Evolutionary conservation across 2,888 invertebrate genomes (phyloP).

Genomic region (Hydroisotoma schaefferi): DNA sequence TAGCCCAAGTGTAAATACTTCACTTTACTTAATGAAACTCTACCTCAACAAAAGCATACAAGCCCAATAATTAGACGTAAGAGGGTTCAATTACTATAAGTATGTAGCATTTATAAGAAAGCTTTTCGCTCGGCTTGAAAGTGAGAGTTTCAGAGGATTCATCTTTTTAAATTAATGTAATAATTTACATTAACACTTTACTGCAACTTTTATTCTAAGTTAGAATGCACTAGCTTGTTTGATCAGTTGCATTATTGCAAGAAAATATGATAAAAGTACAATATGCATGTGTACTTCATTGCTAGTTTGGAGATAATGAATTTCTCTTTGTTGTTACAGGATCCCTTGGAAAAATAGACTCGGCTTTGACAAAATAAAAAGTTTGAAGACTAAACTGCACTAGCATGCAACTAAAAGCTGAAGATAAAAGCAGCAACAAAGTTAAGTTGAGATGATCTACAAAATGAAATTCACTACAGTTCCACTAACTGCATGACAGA

Average conservation of each 20-base stretch:
- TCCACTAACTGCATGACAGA: no score
- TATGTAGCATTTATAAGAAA: conserved; percentile 3
- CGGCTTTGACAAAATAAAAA: no score
- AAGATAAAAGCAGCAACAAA: no score
- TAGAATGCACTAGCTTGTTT: neutral
- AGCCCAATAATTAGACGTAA: no score
- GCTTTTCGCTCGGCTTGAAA: conserved; percentile 2
- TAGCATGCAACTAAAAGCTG: no score
- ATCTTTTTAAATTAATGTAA: neutral
- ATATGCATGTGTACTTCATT: neutral
- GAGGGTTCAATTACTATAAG: neutral
- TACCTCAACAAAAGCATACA: no score
- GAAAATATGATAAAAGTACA: neutral
- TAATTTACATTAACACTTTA: neutral
- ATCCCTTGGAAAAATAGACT: no score
- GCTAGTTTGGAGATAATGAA: neutral
- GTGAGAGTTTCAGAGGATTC: neutral
- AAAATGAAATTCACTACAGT: no score
- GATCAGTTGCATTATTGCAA: neutral
- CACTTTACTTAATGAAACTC: neutral
- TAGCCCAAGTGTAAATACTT: no score
- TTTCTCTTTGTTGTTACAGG: no score
- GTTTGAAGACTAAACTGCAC: no score
- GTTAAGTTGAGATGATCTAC: no score
- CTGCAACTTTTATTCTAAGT: neutral